Conservation (phyloP, 2,113 vertebrate genomes). For the Anolis carolinensis region DNA sequence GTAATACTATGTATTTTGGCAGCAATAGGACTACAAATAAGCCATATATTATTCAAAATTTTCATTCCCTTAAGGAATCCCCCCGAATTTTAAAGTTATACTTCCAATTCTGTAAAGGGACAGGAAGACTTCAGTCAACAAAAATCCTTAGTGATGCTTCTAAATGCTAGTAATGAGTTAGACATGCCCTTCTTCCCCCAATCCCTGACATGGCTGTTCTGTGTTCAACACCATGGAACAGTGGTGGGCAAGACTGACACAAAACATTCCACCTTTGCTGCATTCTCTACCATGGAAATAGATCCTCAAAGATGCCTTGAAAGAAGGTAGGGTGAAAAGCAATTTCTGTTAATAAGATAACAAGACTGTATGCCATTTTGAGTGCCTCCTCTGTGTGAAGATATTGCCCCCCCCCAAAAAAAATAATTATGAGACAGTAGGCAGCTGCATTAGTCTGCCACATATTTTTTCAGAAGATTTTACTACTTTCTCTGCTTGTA, state of each 20-base stretch:
- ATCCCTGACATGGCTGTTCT: neutral
- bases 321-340: neutral
- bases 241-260: neutral
- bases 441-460: neutral
- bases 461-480: neutral
- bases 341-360: neutral
- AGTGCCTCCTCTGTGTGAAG: neutral
- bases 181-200: too few species aligned
- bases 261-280: neutral
- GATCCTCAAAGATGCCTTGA: too few species aligned
- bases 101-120: neutral
- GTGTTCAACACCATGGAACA: neutral
- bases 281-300: neutral
- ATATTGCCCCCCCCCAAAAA: neutral
- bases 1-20: neutral
- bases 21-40: too few species aligned
- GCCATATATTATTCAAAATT: neutral
- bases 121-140: neutral
- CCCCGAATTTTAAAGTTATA: neutral
- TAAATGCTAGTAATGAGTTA: neutral
- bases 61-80: neutral
- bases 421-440: neutral
- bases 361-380: neutral
- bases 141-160: neutral
- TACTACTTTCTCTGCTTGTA: neutral